These are phyloP conservation scores for Dusona sp. DNA, from an alignment of 2,888 invertebrate genomes.

Conservation along the genomic window DNA sequence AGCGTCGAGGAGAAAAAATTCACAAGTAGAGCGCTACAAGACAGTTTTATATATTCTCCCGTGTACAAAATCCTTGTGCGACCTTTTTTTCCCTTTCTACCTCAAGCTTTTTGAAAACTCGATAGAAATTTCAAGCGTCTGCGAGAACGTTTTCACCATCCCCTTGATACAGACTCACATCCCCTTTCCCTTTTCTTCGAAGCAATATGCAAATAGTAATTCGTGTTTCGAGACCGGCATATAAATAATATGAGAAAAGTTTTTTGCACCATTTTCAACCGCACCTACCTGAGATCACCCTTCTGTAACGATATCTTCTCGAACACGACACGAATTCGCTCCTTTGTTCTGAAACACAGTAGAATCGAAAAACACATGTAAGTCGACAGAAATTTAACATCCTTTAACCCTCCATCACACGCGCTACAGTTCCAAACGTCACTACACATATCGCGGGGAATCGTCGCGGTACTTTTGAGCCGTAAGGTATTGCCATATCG, in stretches of 20 bases:
- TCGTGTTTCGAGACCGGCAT: constrained; percentile 59
- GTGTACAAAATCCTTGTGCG: constrained; percentile 48
- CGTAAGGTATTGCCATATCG: too few relatives aligned
- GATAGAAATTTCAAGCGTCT: constrained; percentile 64
- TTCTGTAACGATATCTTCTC: constrained; percentile 92
- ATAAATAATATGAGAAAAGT: constrained; percentile 55
- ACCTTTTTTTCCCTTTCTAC: constrained; percentile 7
- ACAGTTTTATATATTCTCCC: constrained; percentile 40
- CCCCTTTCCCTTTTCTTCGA: constrained; percentile 1
- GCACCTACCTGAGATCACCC: constrained; percentile 90
- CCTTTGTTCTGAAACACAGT: constrained; percentile 88
- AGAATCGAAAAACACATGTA: constrained; percentile 42
- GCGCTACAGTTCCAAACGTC: too few relatives aligned
- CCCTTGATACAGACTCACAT: constrained; percentile 13
- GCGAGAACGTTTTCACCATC: constrained; percentile 15
- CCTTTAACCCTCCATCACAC: neutral
- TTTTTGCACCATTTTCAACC: constrained; percentile 28
- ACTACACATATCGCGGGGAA: too few relatives aligned
- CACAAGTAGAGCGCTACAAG: constrained; percentile 3
- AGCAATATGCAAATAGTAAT: constrained; percentile 65
- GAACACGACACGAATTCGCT: constrained; percentile 92
- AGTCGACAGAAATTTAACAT: neutral
- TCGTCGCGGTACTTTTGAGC: too few relatives aligned
- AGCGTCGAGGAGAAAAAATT: constrained; percentile 44
- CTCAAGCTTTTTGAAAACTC: constrained; percentile 62